Percentiles rank a stretch among this genome's conserved stretches.
phyloP scores from a whole-genome alignment of 1,140 invertebrate genomes.

The Drosophila micromelanica region DNA sequence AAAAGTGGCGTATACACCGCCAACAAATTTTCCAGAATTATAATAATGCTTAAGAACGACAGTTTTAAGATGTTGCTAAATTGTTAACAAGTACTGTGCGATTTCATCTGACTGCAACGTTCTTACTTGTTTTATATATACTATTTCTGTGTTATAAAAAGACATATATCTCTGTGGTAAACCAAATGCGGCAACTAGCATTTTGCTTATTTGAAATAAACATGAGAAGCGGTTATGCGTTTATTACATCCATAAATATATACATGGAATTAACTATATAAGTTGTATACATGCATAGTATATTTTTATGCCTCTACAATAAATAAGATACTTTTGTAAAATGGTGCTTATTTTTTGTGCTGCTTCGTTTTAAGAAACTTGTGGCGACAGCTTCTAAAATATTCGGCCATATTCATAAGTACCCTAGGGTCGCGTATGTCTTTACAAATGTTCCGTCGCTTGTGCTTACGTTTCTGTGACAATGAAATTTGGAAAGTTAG shows the following conservation, averaged over 20 bases:
- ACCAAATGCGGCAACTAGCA: too few species aligned
- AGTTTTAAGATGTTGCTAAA: too few species aligned
- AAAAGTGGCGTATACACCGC: too few species aligned
- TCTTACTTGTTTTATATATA: too few species aligned
- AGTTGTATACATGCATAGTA: conserved; percentile 1
- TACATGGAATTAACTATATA: not conserved
- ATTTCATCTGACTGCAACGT: too few species aligned
- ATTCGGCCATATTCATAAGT: conserved; percentile 88
- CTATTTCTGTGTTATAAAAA: too few species aligned
- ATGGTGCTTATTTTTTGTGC: conserved; percentile 52
- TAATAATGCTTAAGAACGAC: too few species aligned
- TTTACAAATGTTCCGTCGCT: conserved; percentile 94
- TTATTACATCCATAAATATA: conserved; percentile 1
- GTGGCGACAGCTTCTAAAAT: conserved; percentile 60
- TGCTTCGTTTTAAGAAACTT: conserved; percentile 51
- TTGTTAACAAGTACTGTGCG: too few species aligned
- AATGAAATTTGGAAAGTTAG: not conserved
- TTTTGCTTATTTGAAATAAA: not conserved
- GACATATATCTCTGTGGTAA: too few species aligned
- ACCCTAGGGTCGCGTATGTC: conserved; percentile 94
- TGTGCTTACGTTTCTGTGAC: conserved; percentile 90
- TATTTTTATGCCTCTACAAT: not conserved
- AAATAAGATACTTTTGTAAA: not conserved
- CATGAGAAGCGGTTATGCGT: not conserved
- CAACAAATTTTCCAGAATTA: too few species aligned